phyloP scores from a whole-genome alignment of 1,140 invertebrate genomes.

The Drosophila dunni region DNA sequence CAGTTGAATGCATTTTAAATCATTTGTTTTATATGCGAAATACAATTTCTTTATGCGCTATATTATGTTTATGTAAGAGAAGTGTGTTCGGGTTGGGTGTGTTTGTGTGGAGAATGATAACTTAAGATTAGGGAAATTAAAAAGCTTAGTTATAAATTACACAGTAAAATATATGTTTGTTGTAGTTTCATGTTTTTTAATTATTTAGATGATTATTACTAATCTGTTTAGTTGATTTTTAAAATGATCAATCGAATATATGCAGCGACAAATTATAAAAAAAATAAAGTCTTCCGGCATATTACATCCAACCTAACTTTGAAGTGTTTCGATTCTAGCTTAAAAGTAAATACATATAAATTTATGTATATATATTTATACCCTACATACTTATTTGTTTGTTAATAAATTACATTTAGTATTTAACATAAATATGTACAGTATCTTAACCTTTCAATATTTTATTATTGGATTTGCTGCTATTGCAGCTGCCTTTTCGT shows the following conservation, averaged over 20 bases:
- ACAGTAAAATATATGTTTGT: constrained; percentile 60
- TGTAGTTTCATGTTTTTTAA: constrained; percentile 43
- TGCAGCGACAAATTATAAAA: constrained; percentile 72
- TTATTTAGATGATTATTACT: constrained; percentile 49
- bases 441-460: constrained; percentile 17
- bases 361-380: constrained; percentile 29
- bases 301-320: constrained; percentile 57
- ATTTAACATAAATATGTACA: constrained; percentile 72
- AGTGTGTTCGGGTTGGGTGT: constrained; percentile 52
- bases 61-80: constrained; percentile 62
- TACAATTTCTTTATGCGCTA: constrained; percentile 68
- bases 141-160: constrained; percentile 75
- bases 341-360: constrained; percentile 46
- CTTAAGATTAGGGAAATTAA: constrained; percentile 63
- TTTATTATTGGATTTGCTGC: constrained; percentile 47
- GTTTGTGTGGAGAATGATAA: constrained; percentile 67
- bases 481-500: constrained; percentile 38
- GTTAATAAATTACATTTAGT: constrained; percentile 57
- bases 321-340: constrained; percentile 42
- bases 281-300: constrained; percentile 62
- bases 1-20: constrained; percentile 72
- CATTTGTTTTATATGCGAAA: constrained; percentile 60
- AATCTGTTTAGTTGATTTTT: constrained; percentile 39
- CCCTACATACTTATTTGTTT: constrained; percentile 29
- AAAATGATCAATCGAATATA: constrained; percentile 58